Evolutionary conservation across 2,797 vertebrate genomes (phyloP), one percentile per base, ranked within the genome.

Genomic region (Scarus forsteni): DNA sequence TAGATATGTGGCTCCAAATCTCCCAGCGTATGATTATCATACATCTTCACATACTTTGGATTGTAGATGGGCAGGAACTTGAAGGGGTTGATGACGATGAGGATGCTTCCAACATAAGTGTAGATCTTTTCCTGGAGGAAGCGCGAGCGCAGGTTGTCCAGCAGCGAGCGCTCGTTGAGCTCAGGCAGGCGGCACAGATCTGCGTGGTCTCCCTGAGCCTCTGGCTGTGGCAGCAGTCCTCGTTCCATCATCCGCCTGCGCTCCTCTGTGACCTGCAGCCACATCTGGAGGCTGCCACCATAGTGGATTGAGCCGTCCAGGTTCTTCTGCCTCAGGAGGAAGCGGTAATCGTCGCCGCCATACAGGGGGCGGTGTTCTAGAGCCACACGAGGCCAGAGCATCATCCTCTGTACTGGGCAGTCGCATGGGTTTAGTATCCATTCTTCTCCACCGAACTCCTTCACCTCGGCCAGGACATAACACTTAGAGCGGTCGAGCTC

Each of bases 11-110:
- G 98, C 90, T 99, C 97, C 88, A 98, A 90, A 87, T 97, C 95
- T 46, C 98, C 97, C 90, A 99, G 92, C 12, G 96, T 94, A 78
- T 98, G 97, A 89, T 99, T 99, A 78, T 99, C 98, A 1, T 99
- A 99, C 96, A 99, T 96, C 91, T 99, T 99, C 78, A 99, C 98
- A 79, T 99, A 99, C 82, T 99, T 99, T 50, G 98, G 98, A 86
- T 99, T 99, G 92, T 99, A 99, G 91, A 99, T 98, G 88, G 98
- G 98, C 79, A 99, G 96, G 89, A 99, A 99, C 84, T 98, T 97
- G 88, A 99, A 95, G 6, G 98, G 98, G 70, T 99, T 99, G 77
- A 99, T 97, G 82, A 97, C 97, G 0, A 99, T 98, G 75, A 99
- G 96, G 90, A 99, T 99, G 89, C 96, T 98, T 56, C 98, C 97